These are phyloP conservation scores for Centroberyx gerrardi DNA, from an alignment of 2,797 vertebrate genomes.

Conservation along the genomic window DNA sequence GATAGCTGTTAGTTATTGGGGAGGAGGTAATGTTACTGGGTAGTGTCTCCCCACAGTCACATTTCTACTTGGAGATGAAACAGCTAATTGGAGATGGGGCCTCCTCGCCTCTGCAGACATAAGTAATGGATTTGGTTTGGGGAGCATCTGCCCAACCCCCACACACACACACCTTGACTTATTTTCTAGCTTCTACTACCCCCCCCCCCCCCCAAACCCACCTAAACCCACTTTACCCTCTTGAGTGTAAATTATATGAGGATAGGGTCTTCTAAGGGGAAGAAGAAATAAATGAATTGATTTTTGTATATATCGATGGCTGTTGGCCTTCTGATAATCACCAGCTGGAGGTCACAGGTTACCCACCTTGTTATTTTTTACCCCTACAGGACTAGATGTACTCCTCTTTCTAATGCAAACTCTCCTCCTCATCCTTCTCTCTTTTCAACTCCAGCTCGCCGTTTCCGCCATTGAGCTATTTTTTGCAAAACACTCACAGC, in stretches of 20 bases:
- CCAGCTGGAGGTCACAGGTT: slow-evolving; percentile 7
- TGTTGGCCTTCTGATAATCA: slow-evolving; percentile 8
- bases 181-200: too few relatives aligned
- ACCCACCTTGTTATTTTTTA: background rate
- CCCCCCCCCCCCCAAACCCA: background rate
- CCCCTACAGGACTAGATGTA: background rate
- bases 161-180: background rate
- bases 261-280: too few relatives aligned
- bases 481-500: slow-evolving; percentile 61
- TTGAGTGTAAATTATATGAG: too few relatives aligned
- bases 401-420: background rate
- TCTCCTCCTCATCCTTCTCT: slow-evolving; percentile 19
- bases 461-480: slow-evolving; percentile 40
- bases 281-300: too few relatives aligned
- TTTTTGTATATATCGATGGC: too few relatives aligned
- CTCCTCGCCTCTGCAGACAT: slow-evolving; percentile 61
- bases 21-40: slow-evolving; percentile 64
- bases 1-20: slow-evolving; percentile 72
- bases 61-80: slow-evolving; percentile 80
- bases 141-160: slow-evolving; percentile 11
- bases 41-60: slow-evolving; percentile 71
- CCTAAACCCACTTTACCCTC: slow-evolving; percentile 6
- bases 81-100: slow-evolving; percentile 80
- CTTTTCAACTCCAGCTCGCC: slow-evolving; percentile 27
- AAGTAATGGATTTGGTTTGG: slow-evolving; percentile 69